These are phyloP conservation scores for Bradypodion ventrale DNA, from an alignment of 2,797 vertebrate genomes.

Conservation along the genomic window DNA sequence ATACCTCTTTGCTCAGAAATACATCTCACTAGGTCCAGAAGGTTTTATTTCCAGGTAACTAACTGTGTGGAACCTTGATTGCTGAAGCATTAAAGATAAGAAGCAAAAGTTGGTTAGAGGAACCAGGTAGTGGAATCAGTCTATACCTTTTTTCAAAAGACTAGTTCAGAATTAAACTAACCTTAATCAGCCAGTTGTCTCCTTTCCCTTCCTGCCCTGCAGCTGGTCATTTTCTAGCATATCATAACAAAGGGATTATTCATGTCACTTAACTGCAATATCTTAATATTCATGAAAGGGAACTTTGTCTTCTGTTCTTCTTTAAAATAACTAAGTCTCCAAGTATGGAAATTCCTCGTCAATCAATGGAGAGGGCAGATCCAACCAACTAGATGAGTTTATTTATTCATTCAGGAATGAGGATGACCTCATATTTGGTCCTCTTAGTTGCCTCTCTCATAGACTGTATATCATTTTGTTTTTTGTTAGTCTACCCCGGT, in stretches of 20 bases:
- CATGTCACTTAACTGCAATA: constrained; percentile 35
- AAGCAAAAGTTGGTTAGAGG: constrained; percentile 44
- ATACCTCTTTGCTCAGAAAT: neutral
- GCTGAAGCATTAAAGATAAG: neutral
- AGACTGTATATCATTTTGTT: neutral
- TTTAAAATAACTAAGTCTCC: constrained; percentile 9
- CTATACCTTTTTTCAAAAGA: constrained; percentile 59
- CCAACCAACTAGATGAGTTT: constrained; percentile 28
- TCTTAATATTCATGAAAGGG: constrained; percentile 30
- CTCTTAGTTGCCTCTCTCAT: neutral
- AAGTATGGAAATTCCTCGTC: constrained; percentile 38
- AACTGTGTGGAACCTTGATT: no score
- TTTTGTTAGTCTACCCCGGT: neutral
- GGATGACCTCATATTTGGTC: neutral
- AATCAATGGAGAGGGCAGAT: constrained; percentile 20
- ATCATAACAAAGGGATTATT: constrained; percentile 38
- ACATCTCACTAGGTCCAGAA: neutral
- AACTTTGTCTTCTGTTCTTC: neutral
- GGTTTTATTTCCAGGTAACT: neutral
- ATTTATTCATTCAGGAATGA: neutral
- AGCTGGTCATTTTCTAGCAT: constrained; percentile 62
- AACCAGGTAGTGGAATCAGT: constrained; percentile 55
- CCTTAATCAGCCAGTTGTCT: constrained; percentile 63
- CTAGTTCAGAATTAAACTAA: constrained; percentile 77
- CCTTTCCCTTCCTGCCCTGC: constrained; percentile 57